Evolutionary conservation across 1,140 invertebrate species (phyloP).

Genomic region (Hyphantria cunea): DNA sequence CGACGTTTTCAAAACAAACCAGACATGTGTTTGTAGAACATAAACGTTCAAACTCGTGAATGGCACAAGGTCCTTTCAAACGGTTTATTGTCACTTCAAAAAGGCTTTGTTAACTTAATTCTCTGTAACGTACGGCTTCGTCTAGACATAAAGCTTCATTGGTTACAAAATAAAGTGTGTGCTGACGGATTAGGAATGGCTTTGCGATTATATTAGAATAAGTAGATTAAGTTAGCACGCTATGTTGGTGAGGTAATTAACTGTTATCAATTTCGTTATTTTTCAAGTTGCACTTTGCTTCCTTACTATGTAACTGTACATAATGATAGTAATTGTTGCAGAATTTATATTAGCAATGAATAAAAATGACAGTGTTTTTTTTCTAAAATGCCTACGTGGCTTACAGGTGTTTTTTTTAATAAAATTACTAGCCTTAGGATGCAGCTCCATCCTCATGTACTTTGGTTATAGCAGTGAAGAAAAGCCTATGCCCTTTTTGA

Average conservation of each 20-base stretch:
- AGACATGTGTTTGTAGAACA: slow-evolving; percentile 1
- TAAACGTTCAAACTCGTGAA: slow-evolving; percentile 2
- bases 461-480: too few relatives aligned
- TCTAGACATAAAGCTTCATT: slow-evolving; percentile 48
- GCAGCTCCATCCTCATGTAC: too few relatives aligned
- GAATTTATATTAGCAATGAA: too few relatives aligned
- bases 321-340: too few relatives aligned
- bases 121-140: slow-evolving; percentile 47
- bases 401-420: too few relatives aligned
- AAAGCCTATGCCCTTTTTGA: too few relatives aligned
- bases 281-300: too few relatives aligned
- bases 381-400: too few relatives aligned
- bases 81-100: slow-evolving; percentile 44
- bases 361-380: too few relatives aligned
- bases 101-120: slow-evolving; percentile 49
- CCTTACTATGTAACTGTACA: too few relatives aligned
- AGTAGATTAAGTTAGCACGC: background rate
- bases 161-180: slow-evolving; percentile 35
- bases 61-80: slow-evolving; percentile 25
- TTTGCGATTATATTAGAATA: slow-evolving; percentile 16
- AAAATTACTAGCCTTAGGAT: too few relatives aligned
- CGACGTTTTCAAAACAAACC: background rate
- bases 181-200: slow-evolving; percentile 27
- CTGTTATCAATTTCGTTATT: too few relatives aligned
- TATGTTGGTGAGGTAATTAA: background rate